A percentile compares a stretch with the other conserved stretches of the same genome.
Conservation (phyloP, 2,888 invertebrate genomes). For the Marronus borbonicus region DNA sequence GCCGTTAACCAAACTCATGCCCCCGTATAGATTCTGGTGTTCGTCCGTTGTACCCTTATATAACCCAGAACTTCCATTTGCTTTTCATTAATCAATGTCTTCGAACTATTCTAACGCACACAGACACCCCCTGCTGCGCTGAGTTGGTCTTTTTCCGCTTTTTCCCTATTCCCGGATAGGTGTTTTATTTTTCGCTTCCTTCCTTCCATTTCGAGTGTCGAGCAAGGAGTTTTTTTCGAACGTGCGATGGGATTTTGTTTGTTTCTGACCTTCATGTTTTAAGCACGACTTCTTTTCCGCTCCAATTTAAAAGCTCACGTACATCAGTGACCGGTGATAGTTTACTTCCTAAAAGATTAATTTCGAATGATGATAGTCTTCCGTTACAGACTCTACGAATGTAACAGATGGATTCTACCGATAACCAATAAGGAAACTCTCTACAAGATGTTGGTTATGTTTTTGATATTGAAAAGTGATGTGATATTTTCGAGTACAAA, state of each 20-base stretch:
- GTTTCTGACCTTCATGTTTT: conserved; percentile 12
- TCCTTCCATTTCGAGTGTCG: conserved; percentile 60
- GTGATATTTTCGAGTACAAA: too few relatives aligned
- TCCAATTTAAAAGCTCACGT: conserved; percentile 47
- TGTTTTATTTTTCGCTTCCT: conserved; percentile 68
- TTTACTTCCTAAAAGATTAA: conserved; percentile 49
- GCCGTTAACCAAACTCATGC: conserved; percentile 12
- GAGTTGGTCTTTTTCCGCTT: conserved; percentile 29
- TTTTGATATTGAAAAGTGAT: background rate
- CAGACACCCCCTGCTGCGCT: conserved; percentile 1
- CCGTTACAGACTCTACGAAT: conserved; percentile 22
- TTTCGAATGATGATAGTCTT: conserved; percentile 27
- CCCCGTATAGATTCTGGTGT: conserved; percentile 55
- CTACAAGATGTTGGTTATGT: conserved; percentile 9
- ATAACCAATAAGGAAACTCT: conserved; percentile 3
- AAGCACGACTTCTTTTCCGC: conserved; percentile 9
- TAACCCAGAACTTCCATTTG: conserved; percentile 63
- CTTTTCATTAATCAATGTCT: conserved; percentile 69
- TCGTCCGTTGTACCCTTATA: conserved; percentile 59
- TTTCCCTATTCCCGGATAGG: conserved; percentile 1
- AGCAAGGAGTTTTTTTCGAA: conserved; percentile 6
- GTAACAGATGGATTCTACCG: background rate
- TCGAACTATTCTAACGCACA: conserved; percentile 54
- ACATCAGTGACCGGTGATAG: conserved; percentile 21
- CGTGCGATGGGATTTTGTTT: conserved; percentile 23